A percentile compares a stretch with the other conserved stretches of the same genome.
phyloP scores from a whole-genome alignment of 2,113 vertebrate genomes.

The Ciconia boyciana region DNA sequence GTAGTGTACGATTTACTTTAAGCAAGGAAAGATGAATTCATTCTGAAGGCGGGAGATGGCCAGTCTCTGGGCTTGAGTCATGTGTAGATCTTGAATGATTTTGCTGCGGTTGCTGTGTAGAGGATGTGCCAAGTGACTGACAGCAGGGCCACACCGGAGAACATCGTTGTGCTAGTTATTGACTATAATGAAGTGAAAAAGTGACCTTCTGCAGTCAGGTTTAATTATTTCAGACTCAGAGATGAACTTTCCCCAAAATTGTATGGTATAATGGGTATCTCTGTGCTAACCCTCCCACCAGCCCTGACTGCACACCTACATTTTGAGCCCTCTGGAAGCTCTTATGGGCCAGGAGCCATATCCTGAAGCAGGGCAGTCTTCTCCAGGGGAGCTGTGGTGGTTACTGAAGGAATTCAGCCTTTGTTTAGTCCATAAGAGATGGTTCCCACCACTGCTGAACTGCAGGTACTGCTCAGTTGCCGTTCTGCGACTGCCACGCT shows the following conservation, averaged over 20 bases:
- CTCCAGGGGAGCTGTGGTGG: not conserved
- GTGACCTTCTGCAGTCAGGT: not conserved
- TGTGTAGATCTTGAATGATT: not conserved
- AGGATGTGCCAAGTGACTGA: not conserved
- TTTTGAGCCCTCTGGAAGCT: not conserved
- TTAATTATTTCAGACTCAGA: not conserved
- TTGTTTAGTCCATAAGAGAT: not conserved
- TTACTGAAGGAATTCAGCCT: not conserved
- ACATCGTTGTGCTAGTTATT: not conserved
- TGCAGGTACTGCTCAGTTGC: not conserved
- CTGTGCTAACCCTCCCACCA: not conserved
- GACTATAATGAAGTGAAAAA: not conserved
- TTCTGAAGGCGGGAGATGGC: not conserved
- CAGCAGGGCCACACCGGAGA: not conserved
- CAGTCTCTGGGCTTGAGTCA: not conserved
- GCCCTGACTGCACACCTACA: not conserved
- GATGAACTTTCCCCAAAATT: not conserved
- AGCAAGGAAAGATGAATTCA: not conserved
- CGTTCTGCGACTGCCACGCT: rapidly evolving
- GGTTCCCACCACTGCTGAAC: not conserved
- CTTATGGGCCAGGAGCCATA: not conserved
- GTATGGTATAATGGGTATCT: not conserved
- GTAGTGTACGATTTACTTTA: not conserved
- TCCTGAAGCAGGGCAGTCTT: not conserved
- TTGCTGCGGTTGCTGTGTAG: not conserved